phyloP scores from a whole-genome alignment of 2,113 vertebrate genomes.

The Setophaga petechia region DNA sequence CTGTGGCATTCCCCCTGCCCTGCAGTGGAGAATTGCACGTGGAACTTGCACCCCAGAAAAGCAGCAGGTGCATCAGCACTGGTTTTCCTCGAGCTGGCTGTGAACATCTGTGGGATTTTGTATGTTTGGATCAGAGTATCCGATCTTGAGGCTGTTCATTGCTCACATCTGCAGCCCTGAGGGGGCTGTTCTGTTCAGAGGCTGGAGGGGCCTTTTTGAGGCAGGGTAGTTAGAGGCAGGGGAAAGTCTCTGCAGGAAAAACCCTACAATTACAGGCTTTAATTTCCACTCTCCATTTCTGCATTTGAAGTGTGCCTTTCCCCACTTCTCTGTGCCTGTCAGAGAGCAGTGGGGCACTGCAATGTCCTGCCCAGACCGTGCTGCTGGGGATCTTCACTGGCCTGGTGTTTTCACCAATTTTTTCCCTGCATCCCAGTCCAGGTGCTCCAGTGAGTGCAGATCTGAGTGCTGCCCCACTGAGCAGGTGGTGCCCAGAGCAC shows the following conservation, averaged over 20 bases:
- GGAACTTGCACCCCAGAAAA: neutral
- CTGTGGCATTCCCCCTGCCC: neutral
- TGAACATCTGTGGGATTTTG: neutral
- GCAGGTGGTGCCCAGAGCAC: neutral
- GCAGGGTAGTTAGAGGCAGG: neutral
- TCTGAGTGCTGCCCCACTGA: neutral
- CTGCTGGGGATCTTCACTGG: neutral
- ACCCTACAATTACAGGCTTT: neutral
- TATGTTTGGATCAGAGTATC: neutral
- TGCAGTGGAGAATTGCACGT: neutral
- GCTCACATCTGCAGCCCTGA: neutral
- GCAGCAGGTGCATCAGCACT: accelerated
- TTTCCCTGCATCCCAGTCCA: neutral
- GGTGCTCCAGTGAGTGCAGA: neutral
- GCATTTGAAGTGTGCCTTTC: neutral
- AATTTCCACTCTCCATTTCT: neutral
- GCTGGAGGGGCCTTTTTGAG: neutral
- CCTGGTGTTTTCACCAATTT: neutral
- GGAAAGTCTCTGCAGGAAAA: neutral
- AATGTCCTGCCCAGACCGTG: accelerated
- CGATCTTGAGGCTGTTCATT: accelerated
- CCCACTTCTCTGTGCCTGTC: neutral
- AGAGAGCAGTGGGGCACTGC: neutral
- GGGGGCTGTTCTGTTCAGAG: neutral
- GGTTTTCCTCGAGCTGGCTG: neutral